Percentiles rank a stretch among this genome's conserved stretches.
phyloP scores from a whole-genome alignment of 2,797 vertebrate genomes.

The Pyrrhura leucotis region DNA sequence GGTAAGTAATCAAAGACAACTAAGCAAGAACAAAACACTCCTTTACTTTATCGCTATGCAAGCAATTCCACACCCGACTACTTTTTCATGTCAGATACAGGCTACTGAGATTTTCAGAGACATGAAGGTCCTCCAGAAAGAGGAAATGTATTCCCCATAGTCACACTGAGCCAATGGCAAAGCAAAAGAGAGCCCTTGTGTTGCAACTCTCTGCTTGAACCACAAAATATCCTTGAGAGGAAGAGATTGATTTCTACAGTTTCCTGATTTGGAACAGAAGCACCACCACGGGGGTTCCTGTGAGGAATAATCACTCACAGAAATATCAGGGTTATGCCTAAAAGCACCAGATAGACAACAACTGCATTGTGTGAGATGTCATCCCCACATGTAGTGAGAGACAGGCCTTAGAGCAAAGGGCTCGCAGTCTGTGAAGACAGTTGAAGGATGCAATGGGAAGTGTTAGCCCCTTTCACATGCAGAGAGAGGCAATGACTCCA shows the following conservation, averaged over 20 bases:
- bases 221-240: background rate
- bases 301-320: background rate
- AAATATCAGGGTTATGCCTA: background rate
- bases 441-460: background rate
- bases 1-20: background rate
- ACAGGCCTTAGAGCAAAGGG: background rate
- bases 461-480: background rate
- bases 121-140: background rate
- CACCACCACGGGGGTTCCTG: background rate
- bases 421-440: background rate
- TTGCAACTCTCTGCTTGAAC: background rate
- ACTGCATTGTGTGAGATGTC: background rate
- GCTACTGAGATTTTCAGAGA: background rate
- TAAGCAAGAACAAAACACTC: background rate
- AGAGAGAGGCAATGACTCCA: background rate
- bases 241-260: conserved; percentile 21
- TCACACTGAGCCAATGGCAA: background rate
- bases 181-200: background rate
- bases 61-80: background rate
- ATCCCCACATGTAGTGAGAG: background rate
- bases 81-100: background rate
- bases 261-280: conserved; percentile 1
- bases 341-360: background rate
- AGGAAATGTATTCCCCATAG: background rate
- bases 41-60: background rate